A percentile compares a stretch with the other conserved stretches of the same genome.
phyloP scores from a whole-genome alignment of 2,888 invertebrate genomes.

The Antheraea yamamai region DNA sequence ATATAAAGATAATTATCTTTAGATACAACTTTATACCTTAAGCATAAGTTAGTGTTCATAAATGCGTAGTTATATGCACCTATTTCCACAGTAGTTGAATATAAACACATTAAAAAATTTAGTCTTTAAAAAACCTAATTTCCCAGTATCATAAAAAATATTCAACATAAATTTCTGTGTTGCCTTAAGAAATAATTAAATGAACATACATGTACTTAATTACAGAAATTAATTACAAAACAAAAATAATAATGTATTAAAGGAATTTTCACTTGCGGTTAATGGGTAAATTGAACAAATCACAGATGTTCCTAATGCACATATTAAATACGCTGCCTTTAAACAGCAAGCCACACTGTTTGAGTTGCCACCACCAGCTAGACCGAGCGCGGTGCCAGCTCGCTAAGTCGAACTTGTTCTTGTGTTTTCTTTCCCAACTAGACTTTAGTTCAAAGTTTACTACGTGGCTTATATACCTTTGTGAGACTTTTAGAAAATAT shows the following conservation, averaged over 20 bases:
- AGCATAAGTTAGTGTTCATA: no score
- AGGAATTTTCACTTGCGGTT: constrained; percentile 26
- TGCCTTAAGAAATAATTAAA: neutral
- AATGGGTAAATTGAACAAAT: constrained; percentile 35
- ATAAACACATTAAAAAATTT: neutral
- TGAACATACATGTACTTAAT: neutral
- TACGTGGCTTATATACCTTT: neutral
- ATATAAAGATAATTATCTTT: neutral
- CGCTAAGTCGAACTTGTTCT: constrained; percentile 8
- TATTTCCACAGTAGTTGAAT: neutral
- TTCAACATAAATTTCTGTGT: neutral
- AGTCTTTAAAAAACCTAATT: neutral
- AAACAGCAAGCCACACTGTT: constrained; percentile 31
- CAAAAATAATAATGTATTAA: constrained; percentile 6
- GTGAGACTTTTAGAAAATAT: neutral
- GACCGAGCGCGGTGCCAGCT: neutral
- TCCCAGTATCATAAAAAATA: neutral
- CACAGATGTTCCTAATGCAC: constrained; percentile 45
- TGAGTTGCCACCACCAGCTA: constrained; percentile 26
- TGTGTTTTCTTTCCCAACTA: neutral
- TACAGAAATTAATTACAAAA: constrained; percentile 13
- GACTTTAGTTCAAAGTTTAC: constrained; percentile 1
- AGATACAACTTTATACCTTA: neutral
- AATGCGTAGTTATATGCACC: no score
- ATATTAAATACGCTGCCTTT: constrained; percentile 41